Evolutionary conservation across 2,888 invertebrate species (phyloP).

Genomic region (Pristionchus maxplancki): DNA sequence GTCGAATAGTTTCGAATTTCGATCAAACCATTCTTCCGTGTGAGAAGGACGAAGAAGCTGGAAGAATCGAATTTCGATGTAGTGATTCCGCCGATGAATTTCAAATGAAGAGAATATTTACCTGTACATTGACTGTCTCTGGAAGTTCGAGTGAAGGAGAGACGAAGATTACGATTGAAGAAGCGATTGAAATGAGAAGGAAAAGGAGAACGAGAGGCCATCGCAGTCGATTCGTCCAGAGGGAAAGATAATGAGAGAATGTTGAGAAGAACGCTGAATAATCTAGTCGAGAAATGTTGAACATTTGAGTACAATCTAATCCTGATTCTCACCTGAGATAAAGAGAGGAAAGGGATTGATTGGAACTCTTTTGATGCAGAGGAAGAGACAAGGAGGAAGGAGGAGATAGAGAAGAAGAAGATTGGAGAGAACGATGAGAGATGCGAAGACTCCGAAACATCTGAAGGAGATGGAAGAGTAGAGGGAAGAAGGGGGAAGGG

Average conservation of each 20-base stretch:
- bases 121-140: constrained; percentile 47
- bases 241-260: background rate
- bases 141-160: constrained; percentile 31
- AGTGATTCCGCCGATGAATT: too few relatives aligned
- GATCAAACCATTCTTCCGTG: constrained; percentile 48
- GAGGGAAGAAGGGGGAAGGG: background rate
- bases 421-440: constrained; percentile 91
- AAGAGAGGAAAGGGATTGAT: constrained; percentile 3
- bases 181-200: background rate
- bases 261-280: constrained; percentile 21
- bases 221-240: constrained; percentile 10
- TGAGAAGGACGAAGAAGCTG: constrained; percentile 37
- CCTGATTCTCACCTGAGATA: background rate
- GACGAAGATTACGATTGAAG: constrained; percentile 22
- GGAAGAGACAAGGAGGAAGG: constrained; percentile 56
- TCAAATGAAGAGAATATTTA: too few relatives aligned
- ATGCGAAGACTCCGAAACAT: constrained; percentile 85
- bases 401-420: constrained; percentile 87
- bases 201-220: constrained; percentile 18
- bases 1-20: constrained; percentile 39
- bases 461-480: constrained; percentile 55
- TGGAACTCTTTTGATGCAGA: constrained; percentile 12
- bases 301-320: background rate
- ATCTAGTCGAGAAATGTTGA: too few relatives aligned
- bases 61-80: background rate